Evolutionary conservation across 2,888 invertebrate species (phyloP), one percentile per base, ranked within the genome.

Genomic region (Neria commutata): DNA sequence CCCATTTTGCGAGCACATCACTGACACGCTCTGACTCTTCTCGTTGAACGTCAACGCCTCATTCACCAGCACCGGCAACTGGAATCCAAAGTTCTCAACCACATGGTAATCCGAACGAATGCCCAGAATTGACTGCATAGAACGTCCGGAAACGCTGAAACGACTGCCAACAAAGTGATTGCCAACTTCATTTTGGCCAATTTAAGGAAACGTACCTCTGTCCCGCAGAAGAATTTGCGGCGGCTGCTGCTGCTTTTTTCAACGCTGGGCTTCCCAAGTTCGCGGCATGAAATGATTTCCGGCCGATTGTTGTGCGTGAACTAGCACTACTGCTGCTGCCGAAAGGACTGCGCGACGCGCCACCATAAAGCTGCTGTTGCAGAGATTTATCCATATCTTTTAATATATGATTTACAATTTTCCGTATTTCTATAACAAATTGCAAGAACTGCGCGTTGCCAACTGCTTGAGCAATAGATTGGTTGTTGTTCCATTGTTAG

Each of bases 41-140:
- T 90, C 90, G 71, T 90, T 87, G 81, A 92, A 91, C 46, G 92
- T 91, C 23, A 95, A 83, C 1, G 92, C 92, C 83, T 95, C 95
- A 21, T 93, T 94, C 2, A 96, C 92, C 58, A 92, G 85, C 1
- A 95, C 94, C 26, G 95, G 95, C 46, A 95, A 79, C 1, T 93
- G 87, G 25, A 88, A 84, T 0, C 95, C 95, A 83, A 88, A 94
- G 55, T 87, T 88, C 78, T 95, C 93, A 0, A 94, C 86, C 16
- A 87, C 85, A 74, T 91, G 90, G 67, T 85, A 85, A 21, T 89
- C 86, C 0, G 92, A 90, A 70, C 91, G 90, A 45, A 94, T 86
- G 6, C 93, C 84, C 81, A 92, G 90, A 17, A 90, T 86, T 0
- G 89, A 87, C 69, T 89, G 89, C 60, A 85, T 86, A 1, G 88